Conservation (phyloP, 2,888 invertebrate genomes). For the Hypomecis atomaria region DNA sequence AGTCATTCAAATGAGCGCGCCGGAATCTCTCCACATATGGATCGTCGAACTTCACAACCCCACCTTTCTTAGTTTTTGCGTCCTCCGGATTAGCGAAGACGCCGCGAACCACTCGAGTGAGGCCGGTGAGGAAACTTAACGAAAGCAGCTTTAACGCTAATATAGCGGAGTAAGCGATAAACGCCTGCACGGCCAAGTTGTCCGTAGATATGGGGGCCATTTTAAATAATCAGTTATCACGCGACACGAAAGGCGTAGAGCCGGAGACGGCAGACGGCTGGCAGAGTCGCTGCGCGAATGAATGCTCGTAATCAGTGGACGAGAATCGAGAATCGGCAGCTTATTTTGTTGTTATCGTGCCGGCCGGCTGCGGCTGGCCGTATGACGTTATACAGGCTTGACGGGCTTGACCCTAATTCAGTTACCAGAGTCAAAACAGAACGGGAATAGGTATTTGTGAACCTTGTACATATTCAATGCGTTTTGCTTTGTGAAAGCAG, state of each 20-base stretch:
- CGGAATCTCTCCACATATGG: slow-evolving; percentile 66
- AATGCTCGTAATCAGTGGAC: slow-evolving; percentile 23
- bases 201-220: slow-evolving; percentile 58
- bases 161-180: slow-evolving; percentile 67
- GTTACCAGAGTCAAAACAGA: no score
- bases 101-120: slow-evolving; percentile 55
- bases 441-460: no score
- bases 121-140: slow-evolving; percentile 56
- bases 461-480: no score
- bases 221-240: slow-evolving; percentile 40
- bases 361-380: slow-evolving; percentile 10
- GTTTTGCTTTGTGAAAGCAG: no score
- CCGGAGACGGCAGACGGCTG: slow-evolving; percentile 17
- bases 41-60: slow-evolving; percentile 69
- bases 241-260: slow-evolving; percentile 21
- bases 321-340: slow-evolving; percentile 16
- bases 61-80: slow-evolving; percentile 55
- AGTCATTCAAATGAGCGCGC: slow-evolving; percentile 88
- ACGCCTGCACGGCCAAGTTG: slow-evolving; percentile 65
- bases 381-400: background rate
- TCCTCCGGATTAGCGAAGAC: slow-evolving; percentile 71
- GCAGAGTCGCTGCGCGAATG: slow-evolving; percentile 27
- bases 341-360: slow-evolving; percentile 32
- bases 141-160: slow-evolving; percentile 65
- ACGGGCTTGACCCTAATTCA: no score